phyloP scores from a whole-genome alignment of 2,797 vertebrate species.

The Manis crassicaudata region DNA sequence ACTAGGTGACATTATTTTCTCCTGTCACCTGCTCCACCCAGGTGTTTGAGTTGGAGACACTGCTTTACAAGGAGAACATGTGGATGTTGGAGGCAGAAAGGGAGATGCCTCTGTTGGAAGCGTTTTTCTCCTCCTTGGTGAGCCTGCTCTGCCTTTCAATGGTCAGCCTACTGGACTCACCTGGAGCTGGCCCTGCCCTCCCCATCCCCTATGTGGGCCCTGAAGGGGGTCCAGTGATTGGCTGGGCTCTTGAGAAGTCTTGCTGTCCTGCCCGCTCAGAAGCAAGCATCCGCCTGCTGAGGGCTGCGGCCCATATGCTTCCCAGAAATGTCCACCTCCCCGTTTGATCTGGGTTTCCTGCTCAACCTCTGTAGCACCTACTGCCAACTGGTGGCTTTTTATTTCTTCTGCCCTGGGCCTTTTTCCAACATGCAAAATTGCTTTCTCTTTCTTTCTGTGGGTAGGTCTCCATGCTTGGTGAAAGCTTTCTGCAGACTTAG shows the following conservation, averaged over 20 bases:
- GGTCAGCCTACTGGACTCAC: rapidly evolving
- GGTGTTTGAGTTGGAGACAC: neutral
- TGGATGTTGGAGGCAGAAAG: neutral
- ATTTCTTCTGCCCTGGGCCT: conserved; percentile 84
- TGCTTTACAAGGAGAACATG: neutral
- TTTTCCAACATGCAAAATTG: conserved; percentile 83
- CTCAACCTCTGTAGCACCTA: conserved; percentile 78
- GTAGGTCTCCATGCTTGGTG: conserved; percentile 82
- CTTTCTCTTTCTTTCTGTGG: conserved; percentile 71
- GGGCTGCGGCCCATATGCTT: conserved; percentile 80
- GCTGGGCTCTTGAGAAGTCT: neutral
- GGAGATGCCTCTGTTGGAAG: neutral
- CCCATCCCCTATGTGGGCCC: neutral
- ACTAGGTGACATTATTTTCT: neutral
- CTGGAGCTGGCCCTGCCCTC: rapidly evolving
- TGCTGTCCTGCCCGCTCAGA: neutral
- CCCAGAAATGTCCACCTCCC: conserved; percentile 78
- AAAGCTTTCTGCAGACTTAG: neutral
- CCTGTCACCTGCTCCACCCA: neutral
- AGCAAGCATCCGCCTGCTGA: conserved; percentile 28
- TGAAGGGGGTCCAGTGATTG: neutral
- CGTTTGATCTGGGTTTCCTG: conserved; percentile 83
- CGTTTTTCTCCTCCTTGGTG: neutral
- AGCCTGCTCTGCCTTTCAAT: neutral
- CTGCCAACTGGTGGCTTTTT: conserved; percentile 84